phyloP scores from a whole-genome alignment of 2,797 vertebrate genomes.

The Knipowitschia caucasica region DNA sequence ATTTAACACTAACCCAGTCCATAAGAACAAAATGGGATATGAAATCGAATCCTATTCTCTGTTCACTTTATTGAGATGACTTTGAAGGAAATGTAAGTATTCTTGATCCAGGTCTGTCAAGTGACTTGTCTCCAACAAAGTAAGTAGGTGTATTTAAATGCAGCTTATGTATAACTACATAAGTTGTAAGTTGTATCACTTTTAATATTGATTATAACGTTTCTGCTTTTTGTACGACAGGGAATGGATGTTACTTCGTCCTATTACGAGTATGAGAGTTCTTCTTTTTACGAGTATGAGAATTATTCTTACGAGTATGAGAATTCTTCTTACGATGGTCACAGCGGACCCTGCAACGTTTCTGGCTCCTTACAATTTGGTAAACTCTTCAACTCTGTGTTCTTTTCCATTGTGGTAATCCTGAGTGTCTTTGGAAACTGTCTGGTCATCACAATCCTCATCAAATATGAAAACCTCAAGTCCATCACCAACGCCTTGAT shows the following conservation, averaged over 20 bases:
- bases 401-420: slow-evolving; percentile 78
- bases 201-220: too few relatives aligned
- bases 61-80: too few relatives aligned
- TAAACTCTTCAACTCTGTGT: slow-evolving; percentile 56
- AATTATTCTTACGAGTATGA: accelerated
- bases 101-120: too few relatives aligned
- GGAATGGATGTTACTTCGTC: not conserved
- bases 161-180: too few relatives aligned
- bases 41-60: too few relatives aligned
- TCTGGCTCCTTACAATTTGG: slow-evolving; percentile 40
- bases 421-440: slow-evolving; percentile 86
- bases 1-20: too few relatives aligned
- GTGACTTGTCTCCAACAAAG: too few relatives aligned
- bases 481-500: slow-evolving; percentile 87
- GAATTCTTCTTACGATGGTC: accelerated
- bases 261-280: accelerated
- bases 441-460: slow-evolving; percentile 82
- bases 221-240: not conserved
- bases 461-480: slow-evolving; percentile 84
- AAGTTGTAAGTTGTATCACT: too few relatives aligned
- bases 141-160: too few relatives aligned
- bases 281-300: accelerated
- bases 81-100: too few relatives aligned
- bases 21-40: too few relatives aligned
- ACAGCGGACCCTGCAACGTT: slow-evolving; percentile 63